Evolutionary conservation across 2,797 vertebrate species (phyloP), one percentile per base, ranked within the genome.

Genomic region (Danio aesculapii): DNA sequence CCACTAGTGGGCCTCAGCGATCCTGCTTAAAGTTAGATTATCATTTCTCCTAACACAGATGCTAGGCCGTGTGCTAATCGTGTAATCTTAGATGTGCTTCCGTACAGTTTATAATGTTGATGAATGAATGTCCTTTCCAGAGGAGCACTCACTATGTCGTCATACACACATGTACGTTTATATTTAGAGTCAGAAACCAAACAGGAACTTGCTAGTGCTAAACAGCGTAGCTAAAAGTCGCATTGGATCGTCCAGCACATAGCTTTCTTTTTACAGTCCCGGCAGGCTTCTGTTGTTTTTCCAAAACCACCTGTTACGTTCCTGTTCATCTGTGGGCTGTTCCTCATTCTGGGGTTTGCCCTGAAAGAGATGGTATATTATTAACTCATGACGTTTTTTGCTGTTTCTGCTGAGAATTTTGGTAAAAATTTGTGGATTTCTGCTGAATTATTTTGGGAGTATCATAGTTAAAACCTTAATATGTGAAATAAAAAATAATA

Each of bases 131-230:
- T 52, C 64, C 50, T 44, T 47, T 49, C 49, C 39, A 17, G 77
- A 72, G 11, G 50, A 53, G 66, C 67, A 53, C 67, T 53, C 46
- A 12, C 53, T 13, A 17, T 13, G 16, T 49, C 75, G 57, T 44
- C 44, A 5, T 13, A 30, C 30, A 30, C 30, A 76, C 59, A 17
- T 14, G 16, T 17, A 17, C 41, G 11, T 17, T 14, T 83, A 78
- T 67, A 39, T 58, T 52, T 79, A 64, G 68, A 39, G 7, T n/a
- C 68, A 49, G 43, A 63, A 71, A 71, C 68, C 43, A 30, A 59
- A 10, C 21, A 11, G 58, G 62, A 66, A 50, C 47, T n/a, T n/a
- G 8, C 67, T 6, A 43, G 68, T 17, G 19, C 69, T 71, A 64
- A 67, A 59, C 44, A 75, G 72, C 72, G 57, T 52, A 44, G 57